Evolutionary conservation across 2,113 vertebrate species (phyloP).

Genomic region (Vicugna pacos): DNA sequence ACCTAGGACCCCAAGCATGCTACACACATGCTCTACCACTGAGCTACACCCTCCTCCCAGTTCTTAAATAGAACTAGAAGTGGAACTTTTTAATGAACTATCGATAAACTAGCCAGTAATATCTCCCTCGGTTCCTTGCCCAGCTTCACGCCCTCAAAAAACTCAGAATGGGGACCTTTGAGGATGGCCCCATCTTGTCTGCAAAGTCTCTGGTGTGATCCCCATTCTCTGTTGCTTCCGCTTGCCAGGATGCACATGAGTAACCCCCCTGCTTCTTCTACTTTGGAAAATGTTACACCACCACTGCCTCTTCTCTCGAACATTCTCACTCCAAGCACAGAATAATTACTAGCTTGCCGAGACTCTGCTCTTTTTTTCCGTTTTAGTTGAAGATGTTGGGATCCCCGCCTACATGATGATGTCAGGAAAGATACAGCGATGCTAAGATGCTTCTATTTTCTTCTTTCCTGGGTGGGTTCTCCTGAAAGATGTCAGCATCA

Average conservation of each 20-base stretch:
- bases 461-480: constrained; percentile 56
- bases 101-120: neutral
- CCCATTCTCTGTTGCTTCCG: constrained; percentile 45
- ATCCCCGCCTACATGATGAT: constrained; percentile 40
- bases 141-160: neutral
- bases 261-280: neutral
- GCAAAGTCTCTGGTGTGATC: constrained; percentile 38
- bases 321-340: constrained; percentile 2
- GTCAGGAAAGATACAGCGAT: constrained; percentile 31
- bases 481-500: constrained; percentile 70
- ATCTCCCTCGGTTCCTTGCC: neutral
- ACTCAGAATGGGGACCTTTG: constrained; percentile 8
- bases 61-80: constrained; percentile 23
- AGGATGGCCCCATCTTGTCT: constrained; percentile 20
- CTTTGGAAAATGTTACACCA: constrained; percentile 66
- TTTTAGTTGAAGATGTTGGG: constrained; percentile 67
- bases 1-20: too few species aligned
- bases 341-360: constrained; percentile 67
- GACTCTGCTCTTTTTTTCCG: neutral
- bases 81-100: neutral
- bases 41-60: too few species aligned
- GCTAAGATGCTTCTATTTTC: constrained; percentile 70
- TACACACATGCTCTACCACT: too few species aligned
- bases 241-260: constrained; percentile 10
- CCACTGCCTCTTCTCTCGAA: constrained; percentile 57